A percentile compares a stretch with the other conserved stretches of the same genome.
phyloP scores from a whole-genome alignment of 2,113 vertebrate species.

The Chlorocebus sabaeus region DNA sequence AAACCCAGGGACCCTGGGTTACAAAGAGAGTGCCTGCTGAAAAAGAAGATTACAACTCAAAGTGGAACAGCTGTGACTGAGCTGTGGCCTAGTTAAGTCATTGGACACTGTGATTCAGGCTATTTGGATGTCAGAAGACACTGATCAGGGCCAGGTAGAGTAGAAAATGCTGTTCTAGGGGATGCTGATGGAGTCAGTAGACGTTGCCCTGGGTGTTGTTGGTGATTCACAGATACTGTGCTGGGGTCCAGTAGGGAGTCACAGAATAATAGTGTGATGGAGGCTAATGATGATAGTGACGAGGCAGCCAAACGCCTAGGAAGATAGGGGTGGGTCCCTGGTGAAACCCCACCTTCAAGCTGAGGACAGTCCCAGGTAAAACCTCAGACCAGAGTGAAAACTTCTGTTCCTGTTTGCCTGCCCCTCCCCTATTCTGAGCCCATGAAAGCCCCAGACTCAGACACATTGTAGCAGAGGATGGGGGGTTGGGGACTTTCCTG shows the following conservation, averaged over 20 bases:
- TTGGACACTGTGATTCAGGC: not conserved
- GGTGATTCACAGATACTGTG: not conserved
- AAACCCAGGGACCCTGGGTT: no score
- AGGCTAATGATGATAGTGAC: not conserved
- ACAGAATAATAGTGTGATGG: not conserved
- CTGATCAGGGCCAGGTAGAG: not conserved
- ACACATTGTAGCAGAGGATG: no score
- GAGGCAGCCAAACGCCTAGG: not conserved
- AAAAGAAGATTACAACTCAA: not conserved
- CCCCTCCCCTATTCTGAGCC: no score
- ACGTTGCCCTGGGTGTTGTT: not conserved
- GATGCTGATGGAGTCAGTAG: not conserved
- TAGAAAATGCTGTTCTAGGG: not conserved
- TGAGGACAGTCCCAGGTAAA: no score
- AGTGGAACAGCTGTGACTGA: not conserved
- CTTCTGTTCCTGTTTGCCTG: no score
- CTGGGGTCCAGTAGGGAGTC: not conserved
- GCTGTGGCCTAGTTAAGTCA: not conserved
- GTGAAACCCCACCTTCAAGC: no score
- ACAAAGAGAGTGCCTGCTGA: not conserved
- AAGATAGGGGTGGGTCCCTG: no score
- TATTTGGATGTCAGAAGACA: not conserved
- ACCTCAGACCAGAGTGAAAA: no score
- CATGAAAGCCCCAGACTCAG: no score
- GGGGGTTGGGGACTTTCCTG: no score